Percentiles rank a stretch among this genome's conserved stretches.
Conservation (phyloP, 2,888 invertebrate genomes). For the Xylophagus ater region DNA sequence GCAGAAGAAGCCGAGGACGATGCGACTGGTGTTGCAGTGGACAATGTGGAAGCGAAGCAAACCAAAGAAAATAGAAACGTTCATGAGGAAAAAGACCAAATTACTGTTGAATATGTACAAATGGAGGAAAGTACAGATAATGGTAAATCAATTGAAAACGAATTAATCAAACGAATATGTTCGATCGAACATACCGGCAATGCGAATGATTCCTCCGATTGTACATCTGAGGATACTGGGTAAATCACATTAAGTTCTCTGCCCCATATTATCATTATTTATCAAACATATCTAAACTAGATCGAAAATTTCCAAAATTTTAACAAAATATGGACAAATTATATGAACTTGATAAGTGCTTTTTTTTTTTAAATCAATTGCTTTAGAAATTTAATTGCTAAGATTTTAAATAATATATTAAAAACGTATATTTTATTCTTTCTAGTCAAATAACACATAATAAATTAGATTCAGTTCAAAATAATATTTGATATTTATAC, state of each 20-base stretch:
- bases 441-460: too few relatives aligned
- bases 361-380: too few relatives aligned
- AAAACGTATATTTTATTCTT: too few relatives aligned
- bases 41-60: constrained; percentile 15
- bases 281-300: too few relatives aligned
- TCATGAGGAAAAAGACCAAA: constrained; percentile 16
- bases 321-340: too few relatives aligned
- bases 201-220: constrained; percentile 54
- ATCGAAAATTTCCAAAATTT: too few relatives aligned
- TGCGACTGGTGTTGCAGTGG: constrained; percentile 35
- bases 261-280: too few relatives aligned
- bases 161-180: constrained; percentile 39
- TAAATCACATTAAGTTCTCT: too few relatives aligned
- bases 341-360: too few relatives aligned
- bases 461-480: constrained; percentile 42
- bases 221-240: constrained; percentile 48
- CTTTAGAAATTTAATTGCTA: too few relatives aligned
- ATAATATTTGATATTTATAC: constrained; percentile 85
- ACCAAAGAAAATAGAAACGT: not conserved
- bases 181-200: constrained; percentile 53
- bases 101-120: constrained; percentile 38
- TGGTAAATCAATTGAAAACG: constrained; percentile 36
- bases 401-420: too few relatives aligned
- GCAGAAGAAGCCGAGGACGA: constrained; percentile 42
- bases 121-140: constrained; percentile 39